Evolutionary conservation across 2,888 invertebrate species (phyloP).

Genomic region (Antheraea yamamai): DNA sequence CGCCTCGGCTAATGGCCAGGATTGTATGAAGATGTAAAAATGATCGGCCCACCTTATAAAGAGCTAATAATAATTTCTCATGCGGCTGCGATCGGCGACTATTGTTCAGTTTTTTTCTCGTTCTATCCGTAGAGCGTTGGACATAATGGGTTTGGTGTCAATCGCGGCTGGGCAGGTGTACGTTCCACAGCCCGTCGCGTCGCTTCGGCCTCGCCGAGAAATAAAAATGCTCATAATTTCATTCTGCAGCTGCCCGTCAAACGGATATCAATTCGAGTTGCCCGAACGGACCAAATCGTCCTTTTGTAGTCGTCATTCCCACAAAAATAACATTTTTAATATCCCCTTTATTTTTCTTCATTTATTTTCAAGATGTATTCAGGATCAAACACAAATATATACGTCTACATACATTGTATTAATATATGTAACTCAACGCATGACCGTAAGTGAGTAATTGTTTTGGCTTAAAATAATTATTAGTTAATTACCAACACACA

Average conservation of each 20-base stretch:
- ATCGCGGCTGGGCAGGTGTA: constrained; percentile 77
- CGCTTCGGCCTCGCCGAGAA: constrained; percentile 46
- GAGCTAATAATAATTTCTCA: constrained; percentile 80
- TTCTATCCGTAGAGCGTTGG: constrained; percentile 54
- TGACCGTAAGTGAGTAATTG: neutral
- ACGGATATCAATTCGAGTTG: constrained; percentile 66
- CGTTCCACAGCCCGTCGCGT: constrained; percentile 37
- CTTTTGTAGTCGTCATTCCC: constrained; percentile 71
- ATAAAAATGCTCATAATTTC: constrained; percentile 80
- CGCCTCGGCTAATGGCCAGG: constrained; percentile 77
- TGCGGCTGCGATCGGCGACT: constrained; percentile 71
- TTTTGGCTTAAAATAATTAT: neutral
- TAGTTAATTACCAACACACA: neutral
- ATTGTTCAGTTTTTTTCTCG: constrained; percentile 73
- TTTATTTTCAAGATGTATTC: neutral
- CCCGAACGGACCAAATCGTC: constrained; percentile 52
- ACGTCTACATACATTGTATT: neutral
- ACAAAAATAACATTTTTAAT: constrained; percentile 71
- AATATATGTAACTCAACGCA: neutral
- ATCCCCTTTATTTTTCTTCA: constrained; percentile 27
- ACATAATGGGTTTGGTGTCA: constrained; percentile 80
- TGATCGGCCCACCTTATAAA: constrained; percentile 72
- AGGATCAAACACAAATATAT: neutral
- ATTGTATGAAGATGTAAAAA: constrained; percentile 80
- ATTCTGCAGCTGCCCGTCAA: constrained; percentile 79